Base-by-base conservation (phyloP, 2,113 vertebrate genomes). In the Herpetotheres cachinnans region DNA sequence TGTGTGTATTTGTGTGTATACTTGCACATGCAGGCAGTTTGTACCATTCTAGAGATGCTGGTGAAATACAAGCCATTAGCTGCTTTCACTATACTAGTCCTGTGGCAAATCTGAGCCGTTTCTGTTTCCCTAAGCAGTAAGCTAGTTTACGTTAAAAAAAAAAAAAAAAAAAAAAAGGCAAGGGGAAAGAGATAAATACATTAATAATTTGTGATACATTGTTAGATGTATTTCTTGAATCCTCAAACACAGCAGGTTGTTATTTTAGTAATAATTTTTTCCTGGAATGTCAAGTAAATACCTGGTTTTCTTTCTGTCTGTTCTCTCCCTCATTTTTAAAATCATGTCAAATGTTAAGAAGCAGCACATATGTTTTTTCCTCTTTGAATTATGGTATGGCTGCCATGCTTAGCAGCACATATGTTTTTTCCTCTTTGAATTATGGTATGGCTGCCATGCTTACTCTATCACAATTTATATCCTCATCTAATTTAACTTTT, bases 401-500 rank as follows among this genome's bases (percentile, higher is more conserved):
- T 93, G 80, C 76, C 26, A 65, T 52, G 50, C 86, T 96, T 97
- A 93, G n/a, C n/a, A n/a, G n/a, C n/a, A n/a, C n/a, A n/a, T 84
- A 46, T 44, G 25, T 78, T 87, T 96, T 87, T 44, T 93, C 30
- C 47, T 82, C 56, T 89, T 94, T 82, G 59, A 82, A 74, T 81
- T 46, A 46, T 32, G 63, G 44, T 61, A 58, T 84, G 71, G 59
- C 72, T 93, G 80, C 76, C 26, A 65, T 52, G 50, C 86, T 96
- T 97, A 93, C 85, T 79, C 90, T 85, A 95, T 22, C 54, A 85
- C 96, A 90, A 97, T 95, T 96, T 96, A 96, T 93, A 93, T 93
- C 92, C 70, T 94, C 90, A 67, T 94, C 89, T 95, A 96, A 95
- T 95, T 93, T 96, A 97, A 84, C 85, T 95, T 93, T 97, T 92